These are phyloP conservation scores for Pocillopora grandis DNA, from an alignment of 92 coral and sea anemone species.

Conservation along the genomic window DNA sequence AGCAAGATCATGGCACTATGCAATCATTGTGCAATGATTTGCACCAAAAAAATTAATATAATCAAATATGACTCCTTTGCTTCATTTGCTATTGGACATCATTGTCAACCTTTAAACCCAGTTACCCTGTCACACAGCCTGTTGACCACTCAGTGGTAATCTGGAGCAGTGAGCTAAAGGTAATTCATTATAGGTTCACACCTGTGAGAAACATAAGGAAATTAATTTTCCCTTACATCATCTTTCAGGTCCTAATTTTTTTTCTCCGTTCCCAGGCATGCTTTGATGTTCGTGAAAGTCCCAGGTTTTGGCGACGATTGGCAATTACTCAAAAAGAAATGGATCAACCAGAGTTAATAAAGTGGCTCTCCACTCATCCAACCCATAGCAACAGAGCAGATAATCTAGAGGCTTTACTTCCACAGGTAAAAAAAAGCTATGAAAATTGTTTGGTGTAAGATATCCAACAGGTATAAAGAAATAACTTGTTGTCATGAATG, in stretches of 20 bases:
- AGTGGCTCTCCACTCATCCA: conserved; percentile 98
- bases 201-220: too few relatives aligned
- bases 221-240: not conserved
- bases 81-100: too few relatives aligned
- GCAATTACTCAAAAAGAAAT: conserved; percentile 52
- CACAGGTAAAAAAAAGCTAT: conserved; percentile 63
- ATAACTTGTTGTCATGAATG: not conserved
- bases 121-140: too few relatives aligned
- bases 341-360: conserved; percentile 44
- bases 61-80: too few relatives aligned
- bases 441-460: not conserved
- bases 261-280: conserved; percentile 69
- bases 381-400: conserved; percentile 82
- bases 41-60: too few relatives aligned
- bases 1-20: too few relatives aligned
- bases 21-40: too few relatives aligned
- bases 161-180: too few relatives aligned
- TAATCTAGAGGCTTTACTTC: conserved; percentile 76
- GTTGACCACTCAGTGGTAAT: too few relatives aligned
- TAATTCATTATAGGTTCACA: too few relatives aligned
- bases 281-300: conserved; percentile 93
- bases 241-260: not conserved
- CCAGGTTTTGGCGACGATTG: conserved; percentile 86
- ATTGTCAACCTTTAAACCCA: too few relatives aligned
- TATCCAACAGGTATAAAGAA: not conserved